Evolutionary conservation across 1,140 invertebrate species (phyloP).

Genomic region (Heterodera schachtii): DNA sequence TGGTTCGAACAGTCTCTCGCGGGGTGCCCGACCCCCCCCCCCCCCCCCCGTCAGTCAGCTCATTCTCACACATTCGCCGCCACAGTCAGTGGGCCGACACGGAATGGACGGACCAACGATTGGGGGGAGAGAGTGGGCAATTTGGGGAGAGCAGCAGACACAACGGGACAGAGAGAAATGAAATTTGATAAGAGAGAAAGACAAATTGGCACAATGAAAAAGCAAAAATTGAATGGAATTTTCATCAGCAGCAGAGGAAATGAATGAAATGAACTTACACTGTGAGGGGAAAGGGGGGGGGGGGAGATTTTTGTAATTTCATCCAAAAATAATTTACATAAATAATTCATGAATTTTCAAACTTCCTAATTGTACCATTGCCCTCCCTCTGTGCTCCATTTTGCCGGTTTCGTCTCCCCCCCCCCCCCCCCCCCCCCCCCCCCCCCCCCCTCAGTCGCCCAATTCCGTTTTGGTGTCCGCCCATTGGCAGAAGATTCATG

Average conservation of each 20-base stretch:
- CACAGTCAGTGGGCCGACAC: background rate
- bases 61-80: background rate
- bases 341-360: no score
- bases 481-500: background rate
- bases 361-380: background rate
- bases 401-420: background rate
- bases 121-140: background rate
- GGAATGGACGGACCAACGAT: background rate
- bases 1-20: background rate
- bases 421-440: no score
- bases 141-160: background rate
- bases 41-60: background rate
- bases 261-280: no score
- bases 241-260: background rate
- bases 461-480: background rate
- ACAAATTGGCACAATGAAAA: background rate
- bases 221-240: background rate
- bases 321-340: no score
- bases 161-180: background rate
- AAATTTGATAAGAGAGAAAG: background rate
- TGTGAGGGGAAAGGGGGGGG: no score
- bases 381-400: background rate
- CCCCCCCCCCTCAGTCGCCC: background rate
- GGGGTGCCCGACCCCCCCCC: background rate
- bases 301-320: no score